These are phyloP conservation scores for Upupa epops DNA, from an alignment of 2,113 vertebrate species.

Conservation along the genomic window DNA sequence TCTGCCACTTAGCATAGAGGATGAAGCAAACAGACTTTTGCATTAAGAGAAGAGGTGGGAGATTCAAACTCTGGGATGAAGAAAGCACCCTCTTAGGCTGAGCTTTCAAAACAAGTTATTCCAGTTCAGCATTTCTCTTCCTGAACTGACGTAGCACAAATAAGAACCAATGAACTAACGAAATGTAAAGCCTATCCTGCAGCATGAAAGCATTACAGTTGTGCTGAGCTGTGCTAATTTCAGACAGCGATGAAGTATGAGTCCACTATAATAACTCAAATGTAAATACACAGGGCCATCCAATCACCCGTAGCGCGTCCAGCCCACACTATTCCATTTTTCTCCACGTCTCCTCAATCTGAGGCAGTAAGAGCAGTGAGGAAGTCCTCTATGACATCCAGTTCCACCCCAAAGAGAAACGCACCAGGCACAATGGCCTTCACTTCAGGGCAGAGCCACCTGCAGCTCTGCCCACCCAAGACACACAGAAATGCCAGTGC, in stretches of 20 bases:
- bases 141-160: conserved; percentile 55
- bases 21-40: not conserved
- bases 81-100: conserved; percentile 49
- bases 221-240: conserved; percentile 63
- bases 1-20: not conserved
- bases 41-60: conserved; percentile 10
- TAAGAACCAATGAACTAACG: conserved; percentile 51
- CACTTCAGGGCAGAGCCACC: not conserved
- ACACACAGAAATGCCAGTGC: not conserved
- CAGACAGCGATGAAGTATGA: conserved; percentile 44
- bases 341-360: not conserved
- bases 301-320: not conserved
- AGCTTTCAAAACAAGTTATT: conserved; percentile 68
- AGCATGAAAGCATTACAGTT: conserved; percentile 65
- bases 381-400: not conserved
- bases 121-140: conserved; percentile 58
- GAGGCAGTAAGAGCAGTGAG: not conserved
- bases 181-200: conserved; percentile 60
- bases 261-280: conserved; percentile 38
- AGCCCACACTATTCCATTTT: not conserved
- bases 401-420: not conserved
- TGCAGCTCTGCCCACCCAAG: not conserved
- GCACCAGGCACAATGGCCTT: not conserved
- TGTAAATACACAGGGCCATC: conserved; percentile 22
- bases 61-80: conserved; percentile 41